Percentiles rank a stretch among this genome's conserved stretches.
Conservation (phyloP, 2,113 vertebrate genomes). For the Physeter macrocephalus region DNA sequence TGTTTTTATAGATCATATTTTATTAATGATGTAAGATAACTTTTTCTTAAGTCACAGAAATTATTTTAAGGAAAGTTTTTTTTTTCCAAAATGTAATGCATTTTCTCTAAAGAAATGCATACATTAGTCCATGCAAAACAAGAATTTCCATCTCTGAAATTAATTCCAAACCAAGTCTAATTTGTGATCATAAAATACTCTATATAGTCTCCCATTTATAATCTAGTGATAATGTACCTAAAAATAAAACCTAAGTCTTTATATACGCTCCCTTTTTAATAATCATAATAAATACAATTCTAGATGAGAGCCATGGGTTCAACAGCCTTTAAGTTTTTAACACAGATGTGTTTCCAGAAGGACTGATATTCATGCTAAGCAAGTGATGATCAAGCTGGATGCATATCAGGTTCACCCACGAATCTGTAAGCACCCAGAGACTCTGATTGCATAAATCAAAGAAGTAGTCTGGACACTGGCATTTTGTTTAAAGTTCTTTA, state of each 20-base stretch:
- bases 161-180: neutral
- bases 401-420: neutral
- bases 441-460: neutral
- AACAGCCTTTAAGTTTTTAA: neutral
- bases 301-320: neutral
- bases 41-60: neutral
- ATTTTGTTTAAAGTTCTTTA: neutral
- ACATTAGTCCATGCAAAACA: neutral
- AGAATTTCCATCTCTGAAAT: neutral
- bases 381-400: neutral
- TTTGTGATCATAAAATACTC: neutral
- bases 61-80: neutral
- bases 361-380: neutral
- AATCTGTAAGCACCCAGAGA: neutral
- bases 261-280: neutral
- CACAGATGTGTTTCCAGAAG: neutral
- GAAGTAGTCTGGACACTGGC: neutral
- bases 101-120: neutral
- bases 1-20: neutral
- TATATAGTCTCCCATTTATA: neutral
- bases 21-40: neutral
- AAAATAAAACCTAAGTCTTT: neutral
- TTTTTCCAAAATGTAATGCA: neutral
- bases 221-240: slow-evolving; percentile 1
- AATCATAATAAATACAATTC: neutral